Percentiles rank a stretch among this genome's conserved stretches.
Evolutionary conservation across 2,888 invertebrate species (phyloP).

Genomic region (Rotaria macrura): DNA sequence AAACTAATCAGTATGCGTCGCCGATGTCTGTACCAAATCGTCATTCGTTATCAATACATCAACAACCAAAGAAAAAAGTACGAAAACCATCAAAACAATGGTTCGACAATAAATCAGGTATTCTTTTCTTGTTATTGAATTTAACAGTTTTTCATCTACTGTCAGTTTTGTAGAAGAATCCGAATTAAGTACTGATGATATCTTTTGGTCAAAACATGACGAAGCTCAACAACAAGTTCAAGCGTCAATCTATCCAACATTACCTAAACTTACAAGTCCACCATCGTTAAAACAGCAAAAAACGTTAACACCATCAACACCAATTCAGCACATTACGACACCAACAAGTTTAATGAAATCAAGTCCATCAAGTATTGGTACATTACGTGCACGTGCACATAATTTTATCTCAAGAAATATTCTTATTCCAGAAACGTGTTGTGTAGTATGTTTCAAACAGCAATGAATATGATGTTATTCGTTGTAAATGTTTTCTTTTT

Average conservation of each 20-base stretch:
- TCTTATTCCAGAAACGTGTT: conserved; percentile 16
- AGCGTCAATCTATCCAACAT: not conserved
- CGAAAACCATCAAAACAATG: conserved; percentile 9
- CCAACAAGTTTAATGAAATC: not conserved
- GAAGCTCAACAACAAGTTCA: conserved; percentile 5
- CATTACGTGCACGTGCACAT: conserved; percentile 19
- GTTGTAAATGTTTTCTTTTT: not conserved
- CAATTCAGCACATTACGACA: conserved; percentile 14
- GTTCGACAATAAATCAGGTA: conserved; percentile 13
- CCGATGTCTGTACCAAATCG: not conserved
- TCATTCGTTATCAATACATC: not conserved
- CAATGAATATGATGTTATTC: too few species aligned
- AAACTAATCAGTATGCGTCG: not conserved
- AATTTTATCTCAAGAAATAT: conserved; percentile 15
- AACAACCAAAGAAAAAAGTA: conserved; percentile 8
- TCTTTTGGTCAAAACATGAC: conserved; percentile 5
- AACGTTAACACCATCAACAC: conserved; percentile 6
- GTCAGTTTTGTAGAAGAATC: not conserved
- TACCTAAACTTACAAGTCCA: not conserved
- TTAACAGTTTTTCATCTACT: not conserved
- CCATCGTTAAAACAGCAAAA: not conserved
- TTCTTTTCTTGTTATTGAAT: too few species aligned
- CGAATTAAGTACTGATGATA: conserved; percentile 5
- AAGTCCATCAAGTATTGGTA: conserved; percentile 13
- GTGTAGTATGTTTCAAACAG: not conserved